Conservation (phyloP, 2,113 vertebrate genomes). For the Ageneiosus marmoratus region DNA sequence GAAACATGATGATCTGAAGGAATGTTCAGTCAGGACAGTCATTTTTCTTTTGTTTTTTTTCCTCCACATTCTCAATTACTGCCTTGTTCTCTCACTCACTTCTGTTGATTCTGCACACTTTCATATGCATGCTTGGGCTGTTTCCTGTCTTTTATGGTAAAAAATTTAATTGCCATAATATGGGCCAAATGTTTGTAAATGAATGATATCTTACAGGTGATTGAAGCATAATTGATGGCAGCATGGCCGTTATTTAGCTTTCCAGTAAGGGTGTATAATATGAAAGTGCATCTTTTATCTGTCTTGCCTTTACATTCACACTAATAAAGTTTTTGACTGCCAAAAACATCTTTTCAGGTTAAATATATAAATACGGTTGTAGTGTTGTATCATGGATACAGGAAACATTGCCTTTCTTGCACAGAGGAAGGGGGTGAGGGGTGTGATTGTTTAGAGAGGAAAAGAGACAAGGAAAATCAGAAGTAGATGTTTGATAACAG, state of each 20-base stretch:
- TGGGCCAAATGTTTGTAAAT: background rate
- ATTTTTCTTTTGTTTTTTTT: conserved; percentile 56
- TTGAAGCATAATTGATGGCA: background rate
- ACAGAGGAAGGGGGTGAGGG: conserved; percentile 41
- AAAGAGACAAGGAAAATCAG: conserved; percentile 48
- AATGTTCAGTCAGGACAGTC: conserved; percentile 65
- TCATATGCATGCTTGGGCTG: background rate
- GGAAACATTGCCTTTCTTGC: conserved; percentile 41
- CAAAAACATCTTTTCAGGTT: background rate
- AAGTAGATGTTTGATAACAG: background rate
- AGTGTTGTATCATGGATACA: background rate
- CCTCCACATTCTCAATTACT: conserved; percentile 36
- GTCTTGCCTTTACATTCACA: background rate
- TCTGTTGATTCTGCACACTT: background rate
- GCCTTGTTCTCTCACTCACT: background rate
- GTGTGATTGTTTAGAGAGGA: conserved; percentile 29
- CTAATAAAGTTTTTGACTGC: background rate
- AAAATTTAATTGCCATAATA: background rate
- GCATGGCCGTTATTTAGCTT: background rate
- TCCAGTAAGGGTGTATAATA: background rate
- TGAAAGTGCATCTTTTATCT: background rate
- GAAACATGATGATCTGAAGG: conserved; percentile 62
- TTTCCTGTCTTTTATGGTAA: background rate
- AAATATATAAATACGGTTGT: background rate
- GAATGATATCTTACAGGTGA: background rate